These are phyloP conservation scores for Pyrrhosoma nymphula DNA, from an alignment of 2,888 invertebrate species.

Conservation along the genomic window DNA sequence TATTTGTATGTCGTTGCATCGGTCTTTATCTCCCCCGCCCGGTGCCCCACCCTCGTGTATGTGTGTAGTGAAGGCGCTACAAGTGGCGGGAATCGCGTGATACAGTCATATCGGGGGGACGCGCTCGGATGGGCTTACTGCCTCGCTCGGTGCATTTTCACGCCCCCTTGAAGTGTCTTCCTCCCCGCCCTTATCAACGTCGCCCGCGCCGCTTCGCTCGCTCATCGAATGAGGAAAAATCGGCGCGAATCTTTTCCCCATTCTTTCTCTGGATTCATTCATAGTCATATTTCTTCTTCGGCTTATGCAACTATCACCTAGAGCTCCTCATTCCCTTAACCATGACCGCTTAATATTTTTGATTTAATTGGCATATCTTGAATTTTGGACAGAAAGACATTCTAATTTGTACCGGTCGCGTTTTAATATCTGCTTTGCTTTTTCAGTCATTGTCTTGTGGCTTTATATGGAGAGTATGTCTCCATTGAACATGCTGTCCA, in stretches of 20 bases:
- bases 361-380: too few species aligned
- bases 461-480: too few species aligned
- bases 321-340: too few species aligned
- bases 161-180: background rate
- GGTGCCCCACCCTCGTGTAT: background rate
- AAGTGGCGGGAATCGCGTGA: constrained; percentile 2
- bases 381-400: too few species aligned
- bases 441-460: too few species aligned
- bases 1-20: background rate
- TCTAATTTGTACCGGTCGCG: too few species aligned
- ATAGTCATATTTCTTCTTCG: too few species aligned
- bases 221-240: background rate
- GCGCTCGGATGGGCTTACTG: background rate
- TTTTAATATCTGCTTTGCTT: too few species aligned
- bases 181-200: background rate
- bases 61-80: background rate
- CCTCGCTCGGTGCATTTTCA: background rate
- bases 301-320: too few species aligned
- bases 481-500: too few species aligned
- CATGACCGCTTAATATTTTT: too few species aligned
- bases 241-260: background rate
- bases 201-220: background rate
- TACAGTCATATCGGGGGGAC: background rate
- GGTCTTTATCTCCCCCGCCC: background rate
- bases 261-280: too few species aligned